Conservation (phyloP, 1,140 invertebrate genomes). For the Drosophila ogumai region DNA sequence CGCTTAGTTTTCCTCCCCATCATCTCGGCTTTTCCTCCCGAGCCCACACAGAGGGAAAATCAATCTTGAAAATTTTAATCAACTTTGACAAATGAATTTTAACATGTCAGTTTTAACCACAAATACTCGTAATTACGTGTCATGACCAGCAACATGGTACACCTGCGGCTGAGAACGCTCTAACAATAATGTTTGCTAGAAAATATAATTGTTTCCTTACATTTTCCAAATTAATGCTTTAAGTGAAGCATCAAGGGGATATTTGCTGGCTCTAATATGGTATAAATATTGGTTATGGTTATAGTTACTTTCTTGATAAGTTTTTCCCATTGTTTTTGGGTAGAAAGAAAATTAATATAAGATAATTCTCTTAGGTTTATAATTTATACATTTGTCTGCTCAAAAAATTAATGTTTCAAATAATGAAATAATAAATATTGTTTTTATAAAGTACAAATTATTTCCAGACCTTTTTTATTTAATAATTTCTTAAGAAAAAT, state of each 20-base stretch:
- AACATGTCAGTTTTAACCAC: constrained; percentile 3
- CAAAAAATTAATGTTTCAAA: too few relatives aligned
- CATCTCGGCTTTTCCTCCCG: not conserved
- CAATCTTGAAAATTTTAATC: constrained; percentile 1
- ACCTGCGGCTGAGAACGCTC: constrained; percentile 1
- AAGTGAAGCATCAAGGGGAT: not conserved
- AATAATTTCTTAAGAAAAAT: not conserved
- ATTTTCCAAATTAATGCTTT: not conserved
- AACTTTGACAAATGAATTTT: constrained; percentile 6
- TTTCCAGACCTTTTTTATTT: too few relatives aligned
- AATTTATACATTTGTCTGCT: too few relatives aligned
- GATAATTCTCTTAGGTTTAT: too few relatives aligned
- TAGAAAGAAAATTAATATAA: too few relatives aligned
- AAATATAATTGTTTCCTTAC: not conserved
- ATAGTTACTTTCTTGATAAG: not conserved
- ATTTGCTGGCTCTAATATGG: not conserved
- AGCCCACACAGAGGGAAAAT: constrained; percentile 14
- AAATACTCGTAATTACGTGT: constrained; percentile 1
- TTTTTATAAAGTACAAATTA: too few relatives aligned
- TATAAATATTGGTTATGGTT: not conserved
- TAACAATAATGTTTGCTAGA: constrained; percentile 1
- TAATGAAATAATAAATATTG: too few relatives aligned
- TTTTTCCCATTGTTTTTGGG: too few relatives aligned
- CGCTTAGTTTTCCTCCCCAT: constrained; percentile 9
- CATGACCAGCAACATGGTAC: not conserved